Conservation (phyloP, 2,797 vertebrate genomes). For the Typhlichthys eigenmanni region DNA sequence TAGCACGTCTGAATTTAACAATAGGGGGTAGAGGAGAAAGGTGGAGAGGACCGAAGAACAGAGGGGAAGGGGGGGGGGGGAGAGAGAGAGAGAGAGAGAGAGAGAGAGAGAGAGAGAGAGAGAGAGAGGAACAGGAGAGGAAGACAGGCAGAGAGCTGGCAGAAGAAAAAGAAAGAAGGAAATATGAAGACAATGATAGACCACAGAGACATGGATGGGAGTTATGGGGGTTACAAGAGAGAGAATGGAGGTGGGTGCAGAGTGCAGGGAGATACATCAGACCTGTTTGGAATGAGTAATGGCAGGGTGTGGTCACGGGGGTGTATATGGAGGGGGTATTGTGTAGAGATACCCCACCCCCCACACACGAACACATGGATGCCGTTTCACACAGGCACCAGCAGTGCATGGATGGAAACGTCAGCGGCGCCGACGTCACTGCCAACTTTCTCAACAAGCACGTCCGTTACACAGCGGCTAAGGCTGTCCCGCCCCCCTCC, state of each 20-base stretch:
- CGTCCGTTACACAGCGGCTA: too few relatives aligned
- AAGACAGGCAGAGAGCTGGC: background rate
- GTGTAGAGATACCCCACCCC: too few relatives aligned
- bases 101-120: background rate
- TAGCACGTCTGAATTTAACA: conserved; percentile 72
- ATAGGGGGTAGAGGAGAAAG: conserved; percentile 42
- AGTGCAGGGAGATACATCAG: too few relatives aligned
- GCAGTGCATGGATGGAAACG: too few relatives aligned
- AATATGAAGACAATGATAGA: background rate
- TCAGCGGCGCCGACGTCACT: too few relatives aligned
- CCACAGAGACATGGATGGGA: conserved; percentile 15
- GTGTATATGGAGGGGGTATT: too few relatives aligned
- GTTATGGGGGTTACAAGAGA: background rate
- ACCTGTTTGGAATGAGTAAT: too few relatives aligned
- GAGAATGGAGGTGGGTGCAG: too few relatives aligned
- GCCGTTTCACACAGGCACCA: too few relatives aligned
- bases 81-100: background rate
- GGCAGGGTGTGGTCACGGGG: too few relatives aligned
- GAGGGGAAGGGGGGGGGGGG: conserved; percentile 2
- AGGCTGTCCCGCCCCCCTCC: conserved; percentile 3
- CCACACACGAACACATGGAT: too few relatives aligned
- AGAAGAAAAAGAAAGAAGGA: background rate
- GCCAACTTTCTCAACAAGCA: too few relatives aligned
- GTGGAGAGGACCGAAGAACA: background rate
- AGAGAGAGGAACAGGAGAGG: background rate